phyloP scores from a whole-genome alignment of 2,113 vertebrate genomes.

The Electrona antarctica region DNA sequence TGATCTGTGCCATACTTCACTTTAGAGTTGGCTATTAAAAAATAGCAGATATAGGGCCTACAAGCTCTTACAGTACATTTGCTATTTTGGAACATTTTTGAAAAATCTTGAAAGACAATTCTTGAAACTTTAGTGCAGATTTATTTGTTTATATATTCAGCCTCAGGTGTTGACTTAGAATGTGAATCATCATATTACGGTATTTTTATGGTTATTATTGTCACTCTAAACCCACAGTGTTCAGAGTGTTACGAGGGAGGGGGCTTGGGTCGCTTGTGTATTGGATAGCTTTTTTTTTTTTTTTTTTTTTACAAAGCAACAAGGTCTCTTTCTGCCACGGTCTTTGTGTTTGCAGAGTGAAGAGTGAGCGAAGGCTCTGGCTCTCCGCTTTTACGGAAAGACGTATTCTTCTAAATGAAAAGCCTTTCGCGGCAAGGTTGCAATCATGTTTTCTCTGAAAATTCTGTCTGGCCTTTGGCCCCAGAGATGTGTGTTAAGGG shows the following conservation, averaged over 20 bases:
- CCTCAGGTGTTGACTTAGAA: background rate
- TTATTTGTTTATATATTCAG: too few relatives aligned
- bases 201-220: slow-evolving; percentile 19
- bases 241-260: slow-evolving; percentile 48
- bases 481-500: slow-evolving; percentile 56
- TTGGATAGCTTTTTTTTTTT: slow-evolving; percentile 37
- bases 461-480: slow-evolving; percentile 66
- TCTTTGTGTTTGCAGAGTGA: slow-evolving; percentile 57
- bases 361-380: slow-evolving; percentile 57
- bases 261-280: slow-evolving; percentile 14
- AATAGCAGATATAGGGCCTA: too few relatives aligned
- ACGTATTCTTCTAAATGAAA: slow-evolving; percentile 75
- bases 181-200: slow-evolving; percentile 16
- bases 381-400: slow-evolving; percentile 60
- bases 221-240: slow-evolving; percentile 33
- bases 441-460: slow-evolving; percentile 74
- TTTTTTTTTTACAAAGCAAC: slow-evolving; percentile 44
- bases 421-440: slow-evolving; percentile 72
- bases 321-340: slow-evolving; percentile 60
- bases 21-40: too few relatives aligned
- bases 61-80: too few relatives aligned
- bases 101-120: too few relatives aligned
- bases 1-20: too few relatives aligned
- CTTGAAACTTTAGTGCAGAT: too few relatives aligned
- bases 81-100: too few relatives aligned